Conservation (phyloP, 2,888 invertebrate genomes). For the Alentia gelatinosa region DNA sequence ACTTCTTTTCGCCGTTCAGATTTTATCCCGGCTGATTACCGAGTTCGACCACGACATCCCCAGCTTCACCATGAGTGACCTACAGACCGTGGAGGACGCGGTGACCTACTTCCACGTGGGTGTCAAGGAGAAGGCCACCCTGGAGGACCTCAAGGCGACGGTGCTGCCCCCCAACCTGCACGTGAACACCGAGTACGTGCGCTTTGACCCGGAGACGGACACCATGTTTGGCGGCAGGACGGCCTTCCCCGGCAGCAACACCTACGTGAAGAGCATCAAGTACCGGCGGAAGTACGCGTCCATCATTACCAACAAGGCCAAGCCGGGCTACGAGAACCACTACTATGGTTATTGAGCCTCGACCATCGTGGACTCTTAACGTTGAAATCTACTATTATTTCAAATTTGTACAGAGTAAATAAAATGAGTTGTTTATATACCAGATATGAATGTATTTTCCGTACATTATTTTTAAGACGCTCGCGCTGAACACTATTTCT, state of each 20-base stretch:
- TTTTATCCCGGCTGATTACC: constrained; percentile 87
- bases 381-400: no score
- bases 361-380: no score
- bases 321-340: constrained; percentile 65
- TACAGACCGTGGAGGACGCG: constrained; percentile 85
- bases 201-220: constrained; percentile 92
- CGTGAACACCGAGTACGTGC: constrained; percentile 88
- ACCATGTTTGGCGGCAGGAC: constrained; percentile 87
- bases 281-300: constrained; percentile 90
- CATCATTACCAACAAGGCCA: constrained; percentile 84
- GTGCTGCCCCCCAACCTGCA: constrained; percentile 91
- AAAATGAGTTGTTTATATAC: no score
- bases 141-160: constrained; percentile 64
- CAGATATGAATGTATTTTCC: no score
- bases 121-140: constrained; percentile 69
- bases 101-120: constrained; percentile 72
- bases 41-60: constrained; percentile 90
- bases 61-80: constrained; percentile 89
- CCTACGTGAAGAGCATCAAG: constrained; percentile 91
- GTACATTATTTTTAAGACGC: no score
- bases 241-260: constrained; percentile 92
- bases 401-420: no score
- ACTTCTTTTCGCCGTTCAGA: constrained; percentile 65
- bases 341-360: constrained; percentile 66
- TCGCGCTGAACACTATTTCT: no score